These are phyloP conservation scores for Glyptemys insculpta DNA, from an alignment of 2,797 vertebrate genomes.

Conservation along the genomic window DNA sequence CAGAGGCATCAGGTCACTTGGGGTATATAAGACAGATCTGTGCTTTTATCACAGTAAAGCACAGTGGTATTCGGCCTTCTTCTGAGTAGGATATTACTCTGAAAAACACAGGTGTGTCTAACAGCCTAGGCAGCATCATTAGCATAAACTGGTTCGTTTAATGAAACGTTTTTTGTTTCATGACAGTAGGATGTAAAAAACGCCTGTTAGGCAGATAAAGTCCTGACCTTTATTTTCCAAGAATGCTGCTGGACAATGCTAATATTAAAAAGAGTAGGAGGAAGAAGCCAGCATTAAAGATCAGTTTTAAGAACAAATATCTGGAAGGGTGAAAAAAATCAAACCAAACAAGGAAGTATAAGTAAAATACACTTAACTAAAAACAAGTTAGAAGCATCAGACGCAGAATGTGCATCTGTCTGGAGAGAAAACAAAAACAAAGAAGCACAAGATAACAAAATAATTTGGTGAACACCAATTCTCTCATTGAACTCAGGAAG, in stretches of 20 bases:
- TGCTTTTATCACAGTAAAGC: background rate
- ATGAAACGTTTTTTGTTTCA: background rate
- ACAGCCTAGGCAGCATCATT: background rate
- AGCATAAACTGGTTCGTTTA: background rate
- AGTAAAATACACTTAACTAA: background rate
- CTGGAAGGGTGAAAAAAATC: background rate
- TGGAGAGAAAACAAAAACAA: background rate
- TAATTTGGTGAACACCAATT: conserved; percentile 21
- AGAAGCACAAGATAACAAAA: background rate
- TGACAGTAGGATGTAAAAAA: background rate
- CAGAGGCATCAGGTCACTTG: background rate
- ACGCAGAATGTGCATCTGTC: background rate
- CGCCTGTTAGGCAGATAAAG: background rate
- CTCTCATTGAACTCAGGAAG: background rate
- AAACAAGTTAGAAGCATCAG: background rate
- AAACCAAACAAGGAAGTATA: background rate
- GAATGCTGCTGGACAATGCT: background rate
- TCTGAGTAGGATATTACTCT: background rate
- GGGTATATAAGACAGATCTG: background rate
- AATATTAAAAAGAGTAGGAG: background rate
- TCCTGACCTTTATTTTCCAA: background rate
- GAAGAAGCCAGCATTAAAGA: background rate
- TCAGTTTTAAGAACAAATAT: background rate
- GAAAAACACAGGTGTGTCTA: background rate
- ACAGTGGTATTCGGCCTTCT: background rate